These are phyloP conservation scores for Pheosia tremula DNA, from an alignment of 2,888 invertebrate species.

Conservation along the genomic window DNA sequence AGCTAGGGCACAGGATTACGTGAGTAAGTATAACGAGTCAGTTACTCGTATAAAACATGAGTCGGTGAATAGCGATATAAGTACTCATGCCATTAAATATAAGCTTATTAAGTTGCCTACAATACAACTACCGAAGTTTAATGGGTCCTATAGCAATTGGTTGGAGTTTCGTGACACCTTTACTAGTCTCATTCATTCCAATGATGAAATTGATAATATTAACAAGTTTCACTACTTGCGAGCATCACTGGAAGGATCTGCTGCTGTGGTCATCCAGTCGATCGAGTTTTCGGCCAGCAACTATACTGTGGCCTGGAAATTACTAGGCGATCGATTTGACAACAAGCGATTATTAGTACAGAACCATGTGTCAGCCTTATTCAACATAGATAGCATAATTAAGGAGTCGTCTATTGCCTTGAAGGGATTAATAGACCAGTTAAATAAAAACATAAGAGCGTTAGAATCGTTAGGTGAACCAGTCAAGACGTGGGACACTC, in stretches of 20 bases:
- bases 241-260: constrained; percentile 30
- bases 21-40: constrained; percentile 7
- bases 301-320: constrained; percentile 31
- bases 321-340: constrained; percentile 33
- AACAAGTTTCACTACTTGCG: constrained; percentile 38
- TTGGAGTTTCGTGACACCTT: constrained; percentile 37
- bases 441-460: constrained; percentile 35
- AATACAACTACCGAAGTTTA: constrained; percentile 35
- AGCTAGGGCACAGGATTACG: constrained; percentile 10
- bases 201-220: constrained; percentile 31
- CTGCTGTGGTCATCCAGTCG: constrained; percentile 29
- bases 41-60: constrained; percentile 4
- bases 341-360: constrained; percentile 30
- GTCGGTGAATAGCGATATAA: constrained; percentile 4
- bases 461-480: constrained; percentile 31
- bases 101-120: constrained; percentile 31
- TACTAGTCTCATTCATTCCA: constrained; percentile 29
- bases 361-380: constrained; percentile 31
- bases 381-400: constrained; percentile 25
- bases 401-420: constrained; percentile 28
- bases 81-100: constrained; percentile 2
- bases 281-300: constrained; percentile 25
- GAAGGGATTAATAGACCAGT: constrained; percentile 26
- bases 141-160: constrained; percentile 31
- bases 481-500: constrained; percentile 30